Conservation (phyloP, 2,113 vertebrate genomes). For the Pelusios castaneus region DNA sequence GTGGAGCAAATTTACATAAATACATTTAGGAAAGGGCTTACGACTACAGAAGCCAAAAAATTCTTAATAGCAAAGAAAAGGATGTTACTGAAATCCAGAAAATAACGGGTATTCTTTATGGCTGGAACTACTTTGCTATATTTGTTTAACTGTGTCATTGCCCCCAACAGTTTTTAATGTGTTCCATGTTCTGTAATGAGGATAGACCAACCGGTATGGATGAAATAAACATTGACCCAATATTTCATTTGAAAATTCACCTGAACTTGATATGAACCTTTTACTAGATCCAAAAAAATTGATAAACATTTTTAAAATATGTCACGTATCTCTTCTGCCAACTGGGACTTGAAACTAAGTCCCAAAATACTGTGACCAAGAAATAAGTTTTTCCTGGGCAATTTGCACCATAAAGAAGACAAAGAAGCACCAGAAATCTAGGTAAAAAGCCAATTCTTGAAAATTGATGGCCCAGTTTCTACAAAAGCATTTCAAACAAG, state of each 20-base stretch:
- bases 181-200: not conserved
- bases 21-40: slow-evolving; percentile 21
- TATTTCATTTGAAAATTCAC: not conserved
- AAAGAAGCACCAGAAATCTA: not conserved
- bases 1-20: slow-evolving; percentile 65
- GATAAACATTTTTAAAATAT: not conserved
- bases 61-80: not conserved
- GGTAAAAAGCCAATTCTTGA: not conserved
- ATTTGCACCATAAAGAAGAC: not conserved
- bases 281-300: not conserved
- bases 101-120: not conserved
- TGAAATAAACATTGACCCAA: not conserved
- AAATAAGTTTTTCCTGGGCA: not conserved
- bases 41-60: not conserved
- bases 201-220: not conserved
- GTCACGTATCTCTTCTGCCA: not conserved
- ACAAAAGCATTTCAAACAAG: not conserved
- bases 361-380: not conserved
- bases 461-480: not conserved
- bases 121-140: not conserved
- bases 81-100: not conserved
- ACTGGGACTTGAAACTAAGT: not conserved
- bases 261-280: not conserved
- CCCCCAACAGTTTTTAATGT: not conserved
- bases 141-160: not conserved